Evolutionary conservation across 2,113 vertebrate genomes (phyloP), one percentile per base, ranked within the genome.

Genomic region (Rattus norvegicus): DNA sequence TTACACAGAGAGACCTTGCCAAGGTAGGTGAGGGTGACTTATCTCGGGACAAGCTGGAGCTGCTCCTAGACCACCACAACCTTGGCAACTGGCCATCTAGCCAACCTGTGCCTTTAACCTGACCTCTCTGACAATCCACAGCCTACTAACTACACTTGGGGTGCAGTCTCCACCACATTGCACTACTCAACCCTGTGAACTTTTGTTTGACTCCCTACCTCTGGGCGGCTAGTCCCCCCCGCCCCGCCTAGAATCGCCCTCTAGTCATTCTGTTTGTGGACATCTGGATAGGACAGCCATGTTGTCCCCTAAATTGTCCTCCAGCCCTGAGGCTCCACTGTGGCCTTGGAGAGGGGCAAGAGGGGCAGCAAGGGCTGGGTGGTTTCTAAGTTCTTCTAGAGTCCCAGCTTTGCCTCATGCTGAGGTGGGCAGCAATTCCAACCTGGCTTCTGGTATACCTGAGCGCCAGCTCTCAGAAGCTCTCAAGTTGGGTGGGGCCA

Each of bases 311-410:
- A 52, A 77, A 26, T n/a, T 33, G 9, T 16, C 16, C 52, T 28
- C 39, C 3, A 28, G 22, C 67, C 92, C 72, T 5, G 14, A 28
- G 54, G 9, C 0, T 1, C 26, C 0, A 24, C 54, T 14, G 36
- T 24, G 13, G 56, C 28, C 11, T 0, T 0, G 9, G 0, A 0
- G 3, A 10, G 13, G 49, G 20, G 0, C 13, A 43, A 47, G 65
- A n/a, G 36, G 36, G 70, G 36, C 17, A 73, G 20, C 47, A 43
- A 43, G 83, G 65, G 1, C 28, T 73, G 8, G 0, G n/a, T 13
- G 0, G 11, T 17, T 16, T 4, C 47, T 9, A 0, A 0, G n/a
- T 0, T 9, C 49, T 16, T 24, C 43, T 33, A 4, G 63, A 11
- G 47, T 7, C 24, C 1, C 1, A 30, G 33, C n/a, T 1, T 5